phyloP scores from a whole-genome alignment of 2,113 vertebrate species.

The Lamprotornis superbus region DNA sequence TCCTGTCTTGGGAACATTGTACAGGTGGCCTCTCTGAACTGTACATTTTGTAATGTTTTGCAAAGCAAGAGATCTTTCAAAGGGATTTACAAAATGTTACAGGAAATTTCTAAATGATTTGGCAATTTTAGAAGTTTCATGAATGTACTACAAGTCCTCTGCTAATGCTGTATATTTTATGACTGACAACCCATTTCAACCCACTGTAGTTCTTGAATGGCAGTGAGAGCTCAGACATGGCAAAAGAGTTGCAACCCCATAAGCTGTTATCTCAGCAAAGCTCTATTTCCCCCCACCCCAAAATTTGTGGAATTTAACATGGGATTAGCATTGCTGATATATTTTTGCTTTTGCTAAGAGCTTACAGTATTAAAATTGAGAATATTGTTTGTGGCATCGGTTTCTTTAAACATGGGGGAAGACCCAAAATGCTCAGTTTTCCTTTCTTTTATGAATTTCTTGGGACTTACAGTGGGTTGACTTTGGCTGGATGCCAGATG shows the following conservation, averaged over 20 bases:
- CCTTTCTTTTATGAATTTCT: background rate
- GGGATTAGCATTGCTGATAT: background rate
- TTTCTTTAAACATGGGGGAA: background rate
- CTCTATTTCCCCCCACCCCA: background rate
- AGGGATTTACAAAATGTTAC: background rate
- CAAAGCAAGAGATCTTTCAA: background rate
- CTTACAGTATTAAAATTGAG: background rate
- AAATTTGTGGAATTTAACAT: background rate
- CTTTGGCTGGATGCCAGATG: background rate
- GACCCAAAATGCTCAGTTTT: background rate
- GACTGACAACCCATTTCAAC: background rate
- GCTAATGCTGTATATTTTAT: background rate
- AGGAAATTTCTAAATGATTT: background rate
- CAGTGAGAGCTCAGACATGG: background rate
- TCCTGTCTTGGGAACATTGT: background rate
- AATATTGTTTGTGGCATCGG: background rate
- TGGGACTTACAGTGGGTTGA: accelerated
- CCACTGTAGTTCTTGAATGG: background rate
- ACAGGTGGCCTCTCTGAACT: background rate
- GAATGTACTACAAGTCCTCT: background rate
- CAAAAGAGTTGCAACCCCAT: background rate
- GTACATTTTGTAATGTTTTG: background rate
- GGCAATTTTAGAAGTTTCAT: background rate
- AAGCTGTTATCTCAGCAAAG: background rate
- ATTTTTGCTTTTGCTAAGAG: background rate